Evolutionary conservation across 2,113 vertebrate species (phyloP), one percentile per base, ranked within the genome.

Genomic region (Centropristis striata): DNA sequence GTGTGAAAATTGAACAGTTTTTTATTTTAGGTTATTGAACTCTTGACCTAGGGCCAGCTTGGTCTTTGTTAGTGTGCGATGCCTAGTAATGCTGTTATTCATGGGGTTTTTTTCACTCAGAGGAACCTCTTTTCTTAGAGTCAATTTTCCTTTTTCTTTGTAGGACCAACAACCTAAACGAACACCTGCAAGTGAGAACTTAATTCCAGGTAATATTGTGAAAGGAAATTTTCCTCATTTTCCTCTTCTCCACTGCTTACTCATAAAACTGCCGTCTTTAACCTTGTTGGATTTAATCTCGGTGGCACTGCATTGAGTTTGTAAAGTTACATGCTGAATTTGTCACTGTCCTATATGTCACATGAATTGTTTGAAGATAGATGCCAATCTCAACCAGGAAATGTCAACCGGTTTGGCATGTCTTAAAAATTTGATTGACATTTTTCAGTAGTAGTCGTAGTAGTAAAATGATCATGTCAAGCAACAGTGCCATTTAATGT

Each of bases 181-280:
- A 27, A 60, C 36, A 8, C 23, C 54, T 55, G 85, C 76, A 61
- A 78, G 41, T 63, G 71, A 75, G 54, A 87, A 41, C 21, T 32
- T 23, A 5, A 27, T 25, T 54, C 67, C 85, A 87, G 90, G 92
- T 93, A 91, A 80, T 76, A 21, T 23, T 44, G 46, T 47, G 36
- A 18, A 44, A 64, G 39, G 36, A 28, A 21, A 39, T 59, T 3
- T 27, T n/a, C 16, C 4, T 16, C 1, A 23, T 28, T 58, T 32
- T 46, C 4, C 11, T 20, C 37, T 41, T 16, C 27, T 69, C 2
- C 15, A 14, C 37, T 6, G 28, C n/a, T 47, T 46, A 14, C 10
- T 54, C 12, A 20, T 57, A 70, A 44, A 21, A 25, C 39, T 70
- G 8, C 12, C 2, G 9, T 54, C 18, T 21, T 58, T 57, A 36